phyloP scores from a whole-genome alignment of 2,113 vertebrate genomes.

The Centropus unirufus region DNA sequence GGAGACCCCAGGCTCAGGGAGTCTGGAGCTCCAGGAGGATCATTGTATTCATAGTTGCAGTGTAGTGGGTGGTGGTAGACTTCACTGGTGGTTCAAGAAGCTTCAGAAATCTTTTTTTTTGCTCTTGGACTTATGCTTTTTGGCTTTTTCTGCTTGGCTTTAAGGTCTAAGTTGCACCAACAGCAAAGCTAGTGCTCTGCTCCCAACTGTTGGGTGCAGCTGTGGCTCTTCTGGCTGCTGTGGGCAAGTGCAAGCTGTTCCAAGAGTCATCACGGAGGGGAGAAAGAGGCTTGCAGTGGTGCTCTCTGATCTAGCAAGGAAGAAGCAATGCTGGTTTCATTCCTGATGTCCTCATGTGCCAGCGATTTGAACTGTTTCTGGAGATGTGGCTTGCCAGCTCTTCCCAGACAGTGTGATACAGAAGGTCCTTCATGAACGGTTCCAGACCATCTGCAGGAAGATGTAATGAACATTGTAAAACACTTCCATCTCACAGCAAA shows the following conservation, averaged over 20 bases:
- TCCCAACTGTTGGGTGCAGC: not conserved
- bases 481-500: not conserved
- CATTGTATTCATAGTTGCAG: too few species aligned
- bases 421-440: not conserved
- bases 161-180: not conserved
- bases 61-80: fast-evolving
- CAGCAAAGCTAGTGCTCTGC: not conserved
- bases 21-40: not conserved
- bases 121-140: not conserved
- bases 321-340: not conserved
- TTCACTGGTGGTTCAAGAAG: not conserved
- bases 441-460: not conserved
- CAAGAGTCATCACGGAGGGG: not conserved
- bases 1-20: not conserved
- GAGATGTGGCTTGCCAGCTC: not conserved
- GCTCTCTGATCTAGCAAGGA: not conserved
- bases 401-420: not conserved
- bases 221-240: not conserved
- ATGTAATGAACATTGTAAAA: not conserved
- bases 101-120: not conserved
- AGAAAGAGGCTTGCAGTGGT: not conserved
- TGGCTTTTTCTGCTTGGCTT: not conserved
- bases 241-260: not conserved
- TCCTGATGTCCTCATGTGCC: not conserved
- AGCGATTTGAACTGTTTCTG: not conserved